Evolutionary conservation across 1,140 invertebrate genomes (phyloP), one percentile per base, ranked within the genome.

Genomic region (Cotesia vestalis): DNA sequence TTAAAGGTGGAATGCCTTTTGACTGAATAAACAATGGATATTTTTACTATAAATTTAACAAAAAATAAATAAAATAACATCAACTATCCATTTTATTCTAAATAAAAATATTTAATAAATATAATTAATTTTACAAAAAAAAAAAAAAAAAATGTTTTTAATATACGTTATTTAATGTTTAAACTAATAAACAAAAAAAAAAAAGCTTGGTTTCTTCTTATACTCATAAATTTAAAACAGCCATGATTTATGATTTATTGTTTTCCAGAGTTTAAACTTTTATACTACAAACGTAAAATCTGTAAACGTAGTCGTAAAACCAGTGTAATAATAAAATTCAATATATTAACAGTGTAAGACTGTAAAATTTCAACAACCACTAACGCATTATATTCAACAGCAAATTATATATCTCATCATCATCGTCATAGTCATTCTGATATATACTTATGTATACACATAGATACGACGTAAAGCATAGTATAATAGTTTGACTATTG

Each of bases 401-500:
- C n/a, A n/a, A n/a, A n/a, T n/a, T n/a, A n/a, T n/a, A n/a, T n/a
- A n/a, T n/a, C n/a, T n/a, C n/a, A n/a, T 17, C 17, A 17, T 17
- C 27, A 27, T 27, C 27, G 27, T 27, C 27, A 27, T 27, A 27
- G 2, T 27, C 27, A 27, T 3, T 27, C 27, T 27, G 27, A 27
- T 27, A 27, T 3, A 27, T 14, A n/a, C 61, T 40, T 53, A 55
- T 36, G 53, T 55, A 55, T 52, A 57, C 46, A 36, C 35, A 53
- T 52, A 72, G 60, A 52, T 40, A 36, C 63, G 63, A 66, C 62
- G 53, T 66, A 66, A 2, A 46, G 40, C 40, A 46, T 46, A 72
- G 66, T 53, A 62, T 17, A 52, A 66, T 72, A 72, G 53, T 74
- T 67, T 74, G 63, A 74, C 60, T 69, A 64, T 74, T 74, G 67